These are phyloP conservation scores for Melanchra persicariae DNA, from an alignment of 2,888 invertebrate genomes.

Conservation along the genomic window DNA sequence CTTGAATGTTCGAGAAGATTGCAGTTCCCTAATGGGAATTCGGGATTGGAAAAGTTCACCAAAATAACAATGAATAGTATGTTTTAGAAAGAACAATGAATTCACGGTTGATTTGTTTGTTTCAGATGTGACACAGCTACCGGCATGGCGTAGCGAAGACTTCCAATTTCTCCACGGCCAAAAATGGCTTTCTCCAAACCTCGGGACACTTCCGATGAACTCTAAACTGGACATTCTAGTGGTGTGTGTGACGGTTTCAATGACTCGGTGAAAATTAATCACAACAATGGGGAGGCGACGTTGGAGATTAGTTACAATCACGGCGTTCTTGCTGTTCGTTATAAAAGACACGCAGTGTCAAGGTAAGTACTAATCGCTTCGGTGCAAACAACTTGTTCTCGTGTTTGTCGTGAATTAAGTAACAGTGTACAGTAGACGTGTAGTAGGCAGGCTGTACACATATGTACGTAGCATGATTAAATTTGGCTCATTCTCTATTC, in stretches of 20 bases:
- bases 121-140: slow-evolving; percentile 83
- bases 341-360: slow-evolving; percentile 86
- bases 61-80: slow-evolving; percentile 7
- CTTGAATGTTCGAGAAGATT: slow-evolving; percentile 10
- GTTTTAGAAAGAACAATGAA: slow-evolving; percentile 24
- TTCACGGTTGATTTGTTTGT: slow-evolving; percentile 72
- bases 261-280: slow-evolving; percentile 85
- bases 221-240: slow-evolving; percentile 68
- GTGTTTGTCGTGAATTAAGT: slow-evolving; percentile 44
- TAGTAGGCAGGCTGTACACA: slow-evolving; percentile 6
- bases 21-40: slow-evolving; percentile 4
- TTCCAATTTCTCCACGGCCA: slow-evolving; percentile 72
- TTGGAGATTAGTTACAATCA: slow-evolving; percentile 86
- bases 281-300: slow-evolving; percentile 87
- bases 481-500: slow-evolving; percentile 46
- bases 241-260: slow-evolving; percentile 74
- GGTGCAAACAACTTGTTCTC: slow-evolving; percentile 32
- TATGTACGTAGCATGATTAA: slow-evolving; percentile 24
- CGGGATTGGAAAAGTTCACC: slow-evolving; percentile 14
- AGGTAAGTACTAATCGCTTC: slow-evolving; percentile 76
- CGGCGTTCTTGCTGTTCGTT: slow-evolving; percentile 85
- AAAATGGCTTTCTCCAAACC: slow-evolving; percentile 75
- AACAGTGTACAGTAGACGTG: slow-evolving; percentile 29
- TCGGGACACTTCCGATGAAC: slow-evolving; percentile 72
- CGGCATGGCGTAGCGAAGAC: slow-evolving; percentile 76